Percentiles rank a stretch among this genome's conserved stretches.
Evolutionary conservation across 2,797 vertebrate genomes (phyloP).

Genomic region (Denticeps clupeoides): DNA sequence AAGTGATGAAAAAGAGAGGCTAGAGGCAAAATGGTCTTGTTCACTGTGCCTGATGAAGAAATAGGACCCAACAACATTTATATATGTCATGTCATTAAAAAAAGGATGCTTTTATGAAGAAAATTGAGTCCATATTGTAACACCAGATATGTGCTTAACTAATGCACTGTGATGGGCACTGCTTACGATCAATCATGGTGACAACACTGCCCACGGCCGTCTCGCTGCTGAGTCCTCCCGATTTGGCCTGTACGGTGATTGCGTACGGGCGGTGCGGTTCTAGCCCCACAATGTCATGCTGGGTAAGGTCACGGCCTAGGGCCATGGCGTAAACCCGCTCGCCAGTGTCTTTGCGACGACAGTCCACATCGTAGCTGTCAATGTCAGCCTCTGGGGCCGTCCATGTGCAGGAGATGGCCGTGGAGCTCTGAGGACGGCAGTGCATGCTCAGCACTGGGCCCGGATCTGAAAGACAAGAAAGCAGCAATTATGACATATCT

Average conservation of each 20-base stretch:
- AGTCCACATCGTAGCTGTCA: constrained; percentile 75
- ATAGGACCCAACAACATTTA: too few relatives aligned
- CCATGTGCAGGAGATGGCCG: constrained; percentile 84
- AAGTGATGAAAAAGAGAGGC: too few relatives aligned
- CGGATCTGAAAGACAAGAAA: constrained; percentile 50
- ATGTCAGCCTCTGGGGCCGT: constrained; percentile 75
- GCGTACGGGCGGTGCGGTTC: constrained; percentile 79
- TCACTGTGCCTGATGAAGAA: too few relatives aligned
- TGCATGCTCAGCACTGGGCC: constrained; percentile 72
- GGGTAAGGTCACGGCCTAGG: constrained; percentile 41
- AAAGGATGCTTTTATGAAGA: too few relatives aligned
- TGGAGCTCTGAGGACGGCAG: constrained; percentile 81
- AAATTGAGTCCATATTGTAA: too few relatives aligned
- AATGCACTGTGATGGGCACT: too few relatives aligned
- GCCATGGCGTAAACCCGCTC: constrained; percentile 69
- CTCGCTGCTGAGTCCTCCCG: constrained; percentile 67
- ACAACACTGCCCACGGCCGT: constrained; percentile 67
- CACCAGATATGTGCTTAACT: too few relatives aligned
- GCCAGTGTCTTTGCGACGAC: constrained; percentile 57
- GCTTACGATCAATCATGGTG: constrained; percentile 92
- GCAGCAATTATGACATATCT: background rate
- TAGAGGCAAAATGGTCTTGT: too few relatives aligned
- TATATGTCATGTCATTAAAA: too few relatives aligned
- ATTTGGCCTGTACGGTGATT: constrained; percentile 73
- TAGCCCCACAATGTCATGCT: constrained; percentile 64